These are phyloP conservation scores for Corydoras maculifer DNA, from an alignment of 2,113 vertebrate genomes.

Conservation along the genomic window DNA sequence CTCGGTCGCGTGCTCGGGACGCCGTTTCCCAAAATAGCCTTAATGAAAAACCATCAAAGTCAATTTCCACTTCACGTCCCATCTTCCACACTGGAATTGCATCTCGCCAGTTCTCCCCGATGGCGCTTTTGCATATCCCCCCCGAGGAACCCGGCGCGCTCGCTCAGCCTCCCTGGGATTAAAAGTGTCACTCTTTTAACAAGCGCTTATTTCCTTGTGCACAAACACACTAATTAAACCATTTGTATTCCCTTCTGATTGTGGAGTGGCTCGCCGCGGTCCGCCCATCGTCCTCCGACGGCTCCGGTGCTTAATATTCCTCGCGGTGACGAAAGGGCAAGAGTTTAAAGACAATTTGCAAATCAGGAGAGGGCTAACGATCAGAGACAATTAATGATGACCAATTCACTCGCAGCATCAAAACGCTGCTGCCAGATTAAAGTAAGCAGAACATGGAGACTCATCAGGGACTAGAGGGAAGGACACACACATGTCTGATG, in stretches of 20 bases:
- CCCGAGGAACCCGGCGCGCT: background rate
- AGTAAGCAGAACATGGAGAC: conserved; percentile 11
- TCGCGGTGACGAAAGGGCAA: conserved; percentile 4
- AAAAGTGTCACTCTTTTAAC: conserved; percentile 23
- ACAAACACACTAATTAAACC: conserved; percentile 29
- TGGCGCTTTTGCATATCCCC: no score
- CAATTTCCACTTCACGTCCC: no score
- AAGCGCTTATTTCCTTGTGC: conserved; percentile 22
- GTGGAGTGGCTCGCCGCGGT: background rate
- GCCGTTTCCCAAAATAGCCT: no score
- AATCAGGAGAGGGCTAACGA: conserved; percentile 34
- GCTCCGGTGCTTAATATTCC: conserved; percentile 33
- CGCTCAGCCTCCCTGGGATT: conserved; percentile 4
- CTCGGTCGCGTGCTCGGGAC: no score
- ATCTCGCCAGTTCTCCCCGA: no score
- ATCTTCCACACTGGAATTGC: no score
- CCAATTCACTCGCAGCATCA: conserved; percentile 36
- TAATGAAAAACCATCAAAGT: no score
- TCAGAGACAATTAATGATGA: conserved; percentile 39
- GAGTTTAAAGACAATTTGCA: conserved; percentile 34
- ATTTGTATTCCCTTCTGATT: conserved; percentile 29
- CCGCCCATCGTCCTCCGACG: conserved; percentile 1
- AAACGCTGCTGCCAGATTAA: conserved; percentile 22
- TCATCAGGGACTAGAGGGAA: conserved; percentile 23
- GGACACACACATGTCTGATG: background rate